These are phyloP conservation scores for Carlito syrichta DNA, from an alignment of 2,113 vertebrate genomes.

Conservation along the genomic window DNA sequence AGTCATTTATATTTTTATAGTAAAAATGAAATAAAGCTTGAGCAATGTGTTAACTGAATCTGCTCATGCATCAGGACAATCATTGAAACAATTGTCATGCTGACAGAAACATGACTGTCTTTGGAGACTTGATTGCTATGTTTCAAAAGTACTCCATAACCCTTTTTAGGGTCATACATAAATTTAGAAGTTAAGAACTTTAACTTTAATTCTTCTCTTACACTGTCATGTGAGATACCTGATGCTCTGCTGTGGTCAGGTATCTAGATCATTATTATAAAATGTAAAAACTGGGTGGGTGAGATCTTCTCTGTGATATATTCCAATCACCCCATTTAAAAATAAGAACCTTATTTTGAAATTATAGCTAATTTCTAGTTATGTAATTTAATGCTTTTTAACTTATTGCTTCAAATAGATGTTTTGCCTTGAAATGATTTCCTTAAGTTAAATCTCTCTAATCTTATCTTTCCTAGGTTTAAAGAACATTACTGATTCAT, in stretches of 20 bases:
- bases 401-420: conserved; percentile 11
- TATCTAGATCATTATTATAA: not conserved
- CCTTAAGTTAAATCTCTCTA: not conserved
- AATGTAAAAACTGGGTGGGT: not conserved
- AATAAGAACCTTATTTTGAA: not conserved
- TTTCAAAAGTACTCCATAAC: not conserved
- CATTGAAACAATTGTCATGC: not conserved
- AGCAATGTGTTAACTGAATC: conserved; percentile 1
- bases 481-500: not conserved
- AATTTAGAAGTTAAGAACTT: conserved; percentile 41
- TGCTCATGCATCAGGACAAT: not conserved
- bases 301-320: not conserved
- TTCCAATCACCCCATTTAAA: conserved; percentile 18
- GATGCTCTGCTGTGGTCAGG: not conserved
- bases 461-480: not conserved
- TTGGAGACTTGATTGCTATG: not conserved
- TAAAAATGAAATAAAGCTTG: conserved; percentile 22
- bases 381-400: conserved; percentile 26
- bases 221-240: not conserved
- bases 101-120: conserved; percentile 9
- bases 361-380: not conserved
- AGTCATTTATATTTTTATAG: conserved; percentile 28
- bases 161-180: not conserved
- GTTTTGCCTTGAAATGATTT: conserved; percentile 34
- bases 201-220: not conserved